Evolutionary conservation across 2,113 vertebrate genomes (phyloP).

Genomic region (Boleophthalmus pectinirostris): DNA sequence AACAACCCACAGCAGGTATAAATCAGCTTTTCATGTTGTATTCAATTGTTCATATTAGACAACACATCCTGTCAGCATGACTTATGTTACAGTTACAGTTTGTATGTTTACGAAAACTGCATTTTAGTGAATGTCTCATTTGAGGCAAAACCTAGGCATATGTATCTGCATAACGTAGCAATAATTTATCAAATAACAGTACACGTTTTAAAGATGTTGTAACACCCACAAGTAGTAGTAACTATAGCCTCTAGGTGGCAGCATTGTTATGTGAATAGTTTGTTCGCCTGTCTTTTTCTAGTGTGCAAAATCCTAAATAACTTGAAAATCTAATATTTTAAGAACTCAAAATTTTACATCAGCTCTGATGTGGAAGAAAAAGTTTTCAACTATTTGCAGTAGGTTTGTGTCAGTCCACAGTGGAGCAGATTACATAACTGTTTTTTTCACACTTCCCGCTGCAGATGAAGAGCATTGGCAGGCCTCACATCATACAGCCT

Average conservation of each 20-base stretch:
- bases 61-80: conserved; percentile 1
- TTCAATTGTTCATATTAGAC: neutral
- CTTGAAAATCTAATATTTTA: no score
- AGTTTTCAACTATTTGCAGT: conserved; percentile 19
- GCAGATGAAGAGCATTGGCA: conserved; percentile 62
- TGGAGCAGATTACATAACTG: conserved; percentile 67
- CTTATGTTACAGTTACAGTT: no score
- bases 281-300: neutral
- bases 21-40: neutral
- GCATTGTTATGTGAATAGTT: conserved; percentile 25
- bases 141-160: no score
- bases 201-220: neutral
- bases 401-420: conserved; percentile 36
- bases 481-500: conserved; percentile 33
- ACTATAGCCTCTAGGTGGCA: conserved; percentile 60
- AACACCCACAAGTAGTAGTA: neutral
- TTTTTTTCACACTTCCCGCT: conserved; percentile 64
- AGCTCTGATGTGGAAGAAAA: conserved; percentile 20
- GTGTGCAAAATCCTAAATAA: neutral
- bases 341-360: neutral
- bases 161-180: no score
- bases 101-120: no score
- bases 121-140: no score
- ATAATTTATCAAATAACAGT: no score
- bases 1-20: conserved; percentile 93